phyloP scores from a whole-genome alignment of 2,113 vertebrate genomes.

The Strix aluco region DNA sequence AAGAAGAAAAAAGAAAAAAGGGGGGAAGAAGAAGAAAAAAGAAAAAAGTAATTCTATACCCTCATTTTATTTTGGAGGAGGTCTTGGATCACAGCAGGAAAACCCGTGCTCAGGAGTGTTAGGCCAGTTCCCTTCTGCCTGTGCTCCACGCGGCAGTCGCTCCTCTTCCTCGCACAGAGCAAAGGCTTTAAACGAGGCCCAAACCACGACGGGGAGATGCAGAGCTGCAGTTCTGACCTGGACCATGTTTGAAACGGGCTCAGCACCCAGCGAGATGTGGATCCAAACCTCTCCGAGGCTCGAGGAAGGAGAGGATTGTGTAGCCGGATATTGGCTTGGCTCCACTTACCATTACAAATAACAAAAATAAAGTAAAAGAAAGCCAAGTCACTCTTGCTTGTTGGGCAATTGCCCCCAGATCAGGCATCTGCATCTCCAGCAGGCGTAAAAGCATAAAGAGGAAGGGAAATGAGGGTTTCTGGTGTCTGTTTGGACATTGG shows the following conservation, averaged over 20 bases:
- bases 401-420: not conserved
- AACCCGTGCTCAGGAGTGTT: not conserved
- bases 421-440: not conserved
- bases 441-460: not conserved
- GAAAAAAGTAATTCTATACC: not conserved
- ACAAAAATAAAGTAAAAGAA: not conserved
- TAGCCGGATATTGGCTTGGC: not conserved
- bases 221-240: not conserved
- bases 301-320: not conserved
- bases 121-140: not conserved
- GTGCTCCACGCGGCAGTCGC: not conserved
- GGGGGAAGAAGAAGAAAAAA: not conserved
- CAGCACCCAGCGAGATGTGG: not conserved
- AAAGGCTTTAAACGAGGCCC: not conserved
- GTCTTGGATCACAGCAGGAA: not conserved
- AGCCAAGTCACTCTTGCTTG: not conserved
- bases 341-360: not conserved
- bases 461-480: not conserved
- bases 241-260: not conserved
- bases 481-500: not conserved
- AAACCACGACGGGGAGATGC: fast-evolving
- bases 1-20: too few species aligned
- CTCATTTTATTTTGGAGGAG: not conserved
- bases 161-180: not conserved
- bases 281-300: not conserved